A percentile compares a stretch with the other conserved stretches of the same genome.
Conservation (phyloP, 2,113 vertebrate species). For the Tricholaema leucomelas region DNA sequence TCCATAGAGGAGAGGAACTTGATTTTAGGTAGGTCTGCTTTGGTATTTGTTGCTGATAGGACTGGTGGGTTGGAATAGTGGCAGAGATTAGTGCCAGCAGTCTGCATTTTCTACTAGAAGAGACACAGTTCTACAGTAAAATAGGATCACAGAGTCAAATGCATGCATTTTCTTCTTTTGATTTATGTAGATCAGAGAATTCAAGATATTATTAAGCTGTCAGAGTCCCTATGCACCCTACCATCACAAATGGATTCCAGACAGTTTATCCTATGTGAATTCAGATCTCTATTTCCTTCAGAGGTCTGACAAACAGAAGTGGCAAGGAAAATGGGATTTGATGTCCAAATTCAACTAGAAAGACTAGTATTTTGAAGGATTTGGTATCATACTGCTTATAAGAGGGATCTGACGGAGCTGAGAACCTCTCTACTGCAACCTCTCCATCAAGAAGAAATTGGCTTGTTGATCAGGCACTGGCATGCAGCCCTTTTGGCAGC, state of each 20-base stretch:
- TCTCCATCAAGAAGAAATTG: conserved; percentile 65
- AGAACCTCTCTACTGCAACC: conserved; percentile 44
- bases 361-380: conserved; percentile 56
- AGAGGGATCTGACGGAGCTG: conserved; percentile 22
- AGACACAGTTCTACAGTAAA: background rate
- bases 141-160: background rate
- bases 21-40: background rate
- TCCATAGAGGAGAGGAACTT: background rate
- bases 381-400: background rate
- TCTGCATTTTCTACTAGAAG: background rate
- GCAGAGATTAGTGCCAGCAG: background rate
- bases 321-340: background rate
- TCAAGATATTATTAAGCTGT: background rate
- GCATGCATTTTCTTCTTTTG: background rate
- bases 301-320: background rate
- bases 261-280: background rate
- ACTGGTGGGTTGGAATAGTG: background rate
- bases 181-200: background rate
- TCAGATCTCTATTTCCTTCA: background rate
- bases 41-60: background rate
- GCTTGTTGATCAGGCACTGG: conserved; percentile 59
- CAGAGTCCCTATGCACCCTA: background rate
- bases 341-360: conserved; percentile 14
- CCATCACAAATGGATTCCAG: background rate
- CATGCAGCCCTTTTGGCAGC: conserved; percentile 61